Evolutionary conservation across 2,113 vertebrate species (phyloP), one percentile per base, ranked within the genome.

Genomic region (Phalacrocorax pelagicus): DNA sequence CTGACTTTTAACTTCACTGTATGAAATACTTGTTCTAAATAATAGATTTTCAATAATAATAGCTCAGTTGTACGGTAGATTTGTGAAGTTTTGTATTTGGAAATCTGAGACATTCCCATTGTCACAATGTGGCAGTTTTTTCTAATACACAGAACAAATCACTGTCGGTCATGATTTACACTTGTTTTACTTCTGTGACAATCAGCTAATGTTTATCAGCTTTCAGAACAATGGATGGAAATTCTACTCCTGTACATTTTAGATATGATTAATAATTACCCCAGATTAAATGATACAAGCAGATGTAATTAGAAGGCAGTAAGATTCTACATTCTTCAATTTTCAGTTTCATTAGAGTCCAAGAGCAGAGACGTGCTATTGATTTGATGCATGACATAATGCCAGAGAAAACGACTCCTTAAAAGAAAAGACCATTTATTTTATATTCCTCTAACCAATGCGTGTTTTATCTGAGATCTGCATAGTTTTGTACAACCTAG

Each of bases 201-300:
- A 84, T 82, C 86, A 95, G 88, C 79, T 96, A 94, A 97, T 96
- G 83, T 96, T 97, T 97, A 94, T 88, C 44, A 69, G 54, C 74
- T 94, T 95, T 88, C 22, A 77, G 92, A 97, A 96, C 16, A 97
- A 96, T 57, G 63, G 81, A 96, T 15, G 21, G 86, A 97, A 97
- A 97, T 95, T 96, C 93, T 94, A 95, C 32, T 95, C 94, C 73
- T 47, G 17, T 92, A 96, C 75, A 95, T 94, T 97, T 96, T 85
- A 95, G 67, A 94, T 92, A 96, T 81, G 91, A 72, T 93, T 94
- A 97, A 92, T 97, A 97, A 97, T 97, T 74, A 32, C 34, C 40
- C 65, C 90, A 95, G 95, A 97, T 96, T 96, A 98, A 97, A 85
- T 63, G 44, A 98, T 85, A 95, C 88, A 97, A 96, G 85, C 84